phyloP scores from a whole-genome alignment of 2,888 invertebrate genomes.

The Temnothorax unifasciatus region DNA sequence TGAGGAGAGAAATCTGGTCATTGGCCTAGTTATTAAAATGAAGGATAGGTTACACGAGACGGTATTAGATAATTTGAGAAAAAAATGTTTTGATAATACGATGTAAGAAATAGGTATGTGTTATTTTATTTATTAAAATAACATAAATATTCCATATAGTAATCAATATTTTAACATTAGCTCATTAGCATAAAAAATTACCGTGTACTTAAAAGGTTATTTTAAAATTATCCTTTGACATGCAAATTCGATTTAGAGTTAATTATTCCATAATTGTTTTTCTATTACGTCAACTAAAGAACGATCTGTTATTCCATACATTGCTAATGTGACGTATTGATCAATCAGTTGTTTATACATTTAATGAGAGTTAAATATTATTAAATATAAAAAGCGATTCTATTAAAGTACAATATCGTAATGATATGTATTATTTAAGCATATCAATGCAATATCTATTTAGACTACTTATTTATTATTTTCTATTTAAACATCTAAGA shows the following conservation, averaged over 20 bases:
- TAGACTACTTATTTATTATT: neutral
- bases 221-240: neutral
- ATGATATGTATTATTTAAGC: neutral
- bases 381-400: neutral
- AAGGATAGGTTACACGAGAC: conserved; percentile 40
- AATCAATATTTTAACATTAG: conserved; percentile 2
- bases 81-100: neutral
- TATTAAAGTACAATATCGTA: neutral
- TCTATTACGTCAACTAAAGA: neutral
- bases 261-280: neutral
- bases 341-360: neutral
- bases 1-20: conserved; percentile 57
- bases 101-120: neutral
- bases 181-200: neutral
- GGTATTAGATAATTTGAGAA: conserved; percentile 14
- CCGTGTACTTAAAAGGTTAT: neutral
- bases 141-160: neutral
- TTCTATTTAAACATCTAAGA: conserved; percentile 61
- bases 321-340: neutral
- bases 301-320: neutral
- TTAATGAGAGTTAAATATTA: neutral
- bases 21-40: conserved; percentile 54
- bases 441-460: neutral
- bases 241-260: neutral
- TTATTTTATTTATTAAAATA: neutral